These are phyloP conservation scores for Mandrillus leucophaeus DNA, from an alignment of 2,113 vertebrate genomes.

Conservation along the genomic window DNA sequence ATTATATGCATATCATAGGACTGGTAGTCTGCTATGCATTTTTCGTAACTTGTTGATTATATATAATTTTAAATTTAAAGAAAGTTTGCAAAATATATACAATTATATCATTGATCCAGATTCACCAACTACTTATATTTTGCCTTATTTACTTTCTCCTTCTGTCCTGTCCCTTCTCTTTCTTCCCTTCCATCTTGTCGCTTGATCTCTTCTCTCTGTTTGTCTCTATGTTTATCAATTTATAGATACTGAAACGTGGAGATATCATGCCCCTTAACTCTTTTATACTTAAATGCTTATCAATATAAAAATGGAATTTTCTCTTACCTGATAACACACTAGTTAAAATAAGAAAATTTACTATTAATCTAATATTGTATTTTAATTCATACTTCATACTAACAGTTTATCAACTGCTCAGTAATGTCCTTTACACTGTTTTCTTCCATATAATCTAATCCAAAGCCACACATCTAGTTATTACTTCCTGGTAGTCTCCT, in stretches of 20 bases:
- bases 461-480: not conserved
- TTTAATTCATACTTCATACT: not conserved
- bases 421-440: not conserved
- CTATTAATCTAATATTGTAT: not conserved
- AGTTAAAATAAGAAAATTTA: not conserved
- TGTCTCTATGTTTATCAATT: not conserved
- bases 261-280: not conserved
- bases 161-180: not conserved
- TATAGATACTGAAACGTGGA: not conserved
- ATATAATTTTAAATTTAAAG: not conserved
- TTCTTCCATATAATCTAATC: not conserved
- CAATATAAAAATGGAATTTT: not conserved
- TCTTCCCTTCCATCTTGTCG: not conserved
- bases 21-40: not conserved
- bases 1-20: not conserved
- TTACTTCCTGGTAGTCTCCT: not conserved
- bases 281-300: not conserved
- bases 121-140: not conserved
- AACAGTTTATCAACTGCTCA: not conserved
- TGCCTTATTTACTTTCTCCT: not conserved
- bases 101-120: not conserved
- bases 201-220: not conserved
- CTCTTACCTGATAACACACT: not conserved
- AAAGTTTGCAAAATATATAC: not conserved
- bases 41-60: not conserved